Percentiles rank a stretch among this genome's conserved stretches.
phyloP scores from a whole-genome alignment of 1,140 invertebrate genomes.

The Sinella curviseta region DNA sequence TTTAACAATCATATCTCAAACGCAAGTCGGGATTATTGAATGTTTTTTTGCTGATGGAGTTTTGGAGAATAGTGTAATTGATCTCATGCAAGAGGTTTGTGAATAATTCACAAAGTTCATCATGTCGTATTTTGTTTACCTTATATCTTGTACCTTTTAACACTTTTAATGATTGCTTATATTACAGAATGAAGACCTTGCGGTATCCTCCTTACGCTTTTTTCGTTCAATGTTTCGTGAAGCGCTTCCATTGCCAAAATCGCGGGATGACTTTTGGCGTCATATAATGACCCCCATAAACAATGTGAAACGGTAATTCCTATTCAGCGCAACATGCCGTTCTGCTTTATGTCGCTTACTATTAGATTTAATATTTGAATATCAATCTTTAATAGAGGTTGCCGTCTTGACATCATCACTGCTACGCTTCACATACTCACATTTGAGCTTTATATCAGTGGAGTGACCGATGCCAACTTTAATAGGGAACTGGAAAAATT shows the following conservation, averaged over 20 bases:
- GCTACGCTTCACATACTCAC: conserved; percentile 32
- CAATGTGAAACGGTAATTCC: background rate
- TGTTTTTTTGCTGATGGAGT: conserved; percentile 38
- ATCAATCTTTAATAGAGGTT: background rate
- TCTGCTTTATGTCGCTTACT: too few relatives aligned
- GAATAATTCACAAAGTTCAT: conserved; percentile 24
- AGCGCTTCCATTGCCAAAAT: background rate
- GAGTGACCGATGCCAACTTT: conserved; percentile 29
- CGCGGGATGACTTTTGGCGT: background rate
- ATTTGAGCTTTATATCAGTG: conserved; percentile 32
- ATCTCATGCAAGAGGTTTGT: conserved; percentile 34
- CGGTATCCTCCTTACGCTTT: conserved; percentile 26
- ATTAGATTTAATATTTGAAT: background rate
- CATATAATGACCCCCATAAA: background rate
- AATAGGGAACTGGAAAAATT: background rate
- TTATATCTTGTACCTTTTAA: too few relatives aligned
- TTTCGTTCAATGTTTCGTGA: conserved; percentile 39
- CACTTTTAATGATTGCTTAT: background rate
- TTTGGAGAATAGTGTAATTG: conserved; percentile 31
- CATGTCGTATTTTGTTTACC: background rate
- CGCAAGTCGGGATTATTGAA: conserved; percentile 42
- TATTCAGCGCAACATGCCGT: too few relatives aligned
- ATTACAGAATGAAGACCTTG: conserved; percentile 38
- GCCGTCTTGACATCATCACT: conserved; percentile 33
- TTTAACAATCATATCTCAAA: conserved; percentile 40